Evolutionary conservation across 2,888 invertebrate species (phyloP).

Genomic region (Archips crataeganus): DNA sequence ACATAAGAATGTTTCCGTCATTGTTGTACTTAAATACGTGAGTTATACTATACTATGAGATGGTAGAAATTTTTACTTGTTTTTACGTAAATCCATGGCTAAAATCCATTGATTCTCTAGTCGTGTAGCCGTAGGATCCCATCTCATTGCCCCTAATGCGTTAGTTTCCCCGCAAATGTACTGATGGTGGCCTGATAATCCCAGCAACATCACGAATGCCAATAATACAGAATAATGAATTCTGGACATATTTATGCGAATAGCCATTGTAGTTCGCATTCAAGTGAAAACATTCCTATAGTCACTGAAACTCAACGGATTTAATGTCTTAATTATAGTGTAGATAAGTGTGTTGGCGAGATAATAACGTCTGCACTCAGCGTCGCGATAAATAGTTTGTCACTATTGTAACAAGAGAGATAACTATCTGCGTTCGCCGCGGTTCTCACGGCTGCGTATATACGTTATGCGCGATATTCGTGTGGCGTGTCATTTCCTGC

Average conservation of each 20-base stretch:
- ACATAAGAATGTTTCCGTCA: no score
- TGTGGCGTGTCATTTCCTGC: slow-evolving; percentile 64
- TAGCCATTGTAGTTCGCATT: background rate
- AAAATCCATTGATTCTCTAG: slow-evolving; percentile 10
- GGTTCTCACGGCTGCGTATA: slow-evolving; percentile 67
- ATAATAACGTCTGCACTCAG: slow-evolving; percentile 62
- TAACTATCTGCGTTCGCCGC: slow-evolving; percentile 62
- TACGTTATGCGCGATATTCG: slow-evolving; percentile 48
- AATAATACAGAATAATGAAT: slow-evolving; percentile 26
- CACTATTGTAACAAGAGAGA: slow-evolving; percentile 66
- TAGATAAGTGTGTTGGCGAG: slow-evolving; percentile 39
- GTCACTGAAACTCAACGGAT: slow-evolving; percentile 12
- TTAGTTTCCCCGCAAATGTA: slow-evolving; percentile 27
- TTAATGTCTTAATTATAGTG: slow-evolving; percentile 31
- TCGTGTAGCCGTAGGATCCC: slow-evolving; percentile 18
- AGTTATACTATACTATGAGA: background rate
- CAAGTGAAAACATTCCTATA: background rate
- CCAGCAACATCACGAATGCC: slow-evolving; percentile 24
- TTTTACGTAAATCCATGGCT: background rate
- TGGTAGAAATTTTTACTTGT: background rate
- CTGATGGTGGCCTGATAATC: slow-evolving; percentile 28
- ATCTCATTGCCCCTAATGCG: slow-evolving; percentile 18
- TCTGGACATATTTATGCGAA: slow-evolving; percentile 9
- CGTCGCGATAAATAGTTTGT: slow-evolving; percentile 71
- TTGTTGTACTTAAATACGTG: background rate